Base-by-base conservation (phyloP, 64 coral and sea anemone genomes). In the Orbicella faveolata region DNA sequence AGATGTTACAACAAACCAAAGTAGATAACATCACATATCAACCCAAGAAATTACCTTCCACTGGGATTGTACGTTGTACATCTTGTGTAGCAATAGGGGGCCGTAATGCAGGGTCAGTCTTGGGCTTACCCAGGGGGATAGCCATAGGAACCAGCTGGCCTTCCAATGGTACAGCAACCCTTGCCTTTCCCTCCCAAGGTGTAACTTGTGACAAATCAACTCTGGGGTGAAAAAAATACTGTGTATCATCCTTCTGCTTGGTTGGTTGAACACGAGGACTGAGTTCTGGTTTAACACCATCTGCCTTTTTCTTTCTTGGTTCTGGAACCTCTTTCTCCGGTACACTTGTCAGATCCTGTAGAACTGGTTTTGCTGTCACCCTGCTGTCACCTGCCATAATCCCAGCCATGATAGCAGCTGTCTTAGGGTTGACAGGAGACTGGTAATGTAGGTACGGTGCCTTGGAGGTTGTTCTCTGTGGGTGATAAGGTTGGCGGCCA, bases 71-170 rank as follows among this genome's bases (percentile, higher is more conserved):
- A 17, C 21, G 13, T 23, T 41, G 41, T 19, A 19, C 8, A 11
- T 72, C 37, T 72, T 85, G 82, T 16, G 83, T 90, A 51, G 84
- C 39, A 35, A 99, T 48, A 20, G 97, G 94, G 64, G 93, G 86
- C 64, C 97, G 88, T 65, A 99, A 81, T 36, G 89, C 90, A 74
- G 88, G 84, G 23, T 99, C 89, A 63, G 88, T 99, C 61, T 90
- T 95, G 11, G 97, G 94, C 86, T 81, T 95, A n/a, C 94, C 97
- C 34, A 99, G 85, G 35, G 97, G 97, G 21, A 99, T 94, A 57
- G 97, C 97, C 94, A 99, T 96, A 14, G 94, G 91, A 23, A 96
- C 79, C n/a, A 95, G 75, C 36, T 96, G 93, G 34, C 97, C 97
- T 64, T 90, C 94, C 17, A 99, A 64, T 12, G 97, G 97, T 37